Conservation (phyloP, 30 jellyfish, hydroid and myxozoan genomes). For the Aurelia aurita region DNA sequence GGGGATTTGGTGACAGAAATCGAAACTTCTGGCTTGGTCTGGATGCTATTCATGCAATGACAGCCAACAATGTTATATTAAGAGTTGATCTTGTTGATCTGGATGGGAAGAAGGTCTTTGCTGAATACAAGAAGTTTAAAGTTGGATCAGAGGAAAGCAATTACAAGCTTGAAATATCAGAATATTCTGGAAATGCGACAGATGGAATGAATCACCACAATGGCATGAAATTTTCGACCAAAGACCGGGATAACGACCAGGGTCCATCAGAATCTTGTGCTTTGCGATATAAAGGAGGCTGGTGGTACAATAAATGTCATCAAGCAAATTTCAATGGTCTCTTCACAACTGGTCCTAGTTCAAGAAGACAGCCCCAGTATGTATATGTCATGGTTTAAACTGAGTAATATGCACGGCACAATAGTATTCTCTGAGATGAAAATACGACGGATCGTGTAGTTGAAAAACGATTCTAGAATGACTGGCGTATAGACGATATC, state of each 20-base stretch:
- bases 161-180: neutral
- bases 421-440: no score
- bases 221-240: slow-evolving; percentile 8
- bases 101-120: neutral
- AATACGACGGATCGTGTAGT: no score
- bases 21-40: slow-evolving; percentile 35
- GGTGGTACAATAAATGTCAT: slow-evolving; percentile 21
- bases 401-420: no score
- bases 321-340: slow-evolving; percentile 1
- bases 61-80: neutral
- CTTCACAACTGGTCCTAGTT: no score
- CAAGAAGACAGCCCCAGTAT: no score
- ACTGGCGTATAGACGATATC: no score
- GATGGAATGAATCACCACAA: slow-evolving; percentile 15
- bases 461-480: no score
- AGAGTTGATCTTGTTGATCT: neutral
- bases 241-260: slow-evolving; percentile 7
- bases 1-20: slow-evolving; percentile 17
- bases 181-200: slow-evolving; percentile 10
- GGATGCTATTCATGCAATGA: slow-evolving; percentile 14
- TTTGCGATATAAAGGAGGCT: neutral
- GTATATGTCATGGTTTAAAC: no score
- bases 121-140: neutral
- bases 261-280: neutral
- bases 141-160: neutral